phyloP scores from a whole-genome alignment of 1,140 invertebrate genomes.

The Centruroides vittatus region DNA sequence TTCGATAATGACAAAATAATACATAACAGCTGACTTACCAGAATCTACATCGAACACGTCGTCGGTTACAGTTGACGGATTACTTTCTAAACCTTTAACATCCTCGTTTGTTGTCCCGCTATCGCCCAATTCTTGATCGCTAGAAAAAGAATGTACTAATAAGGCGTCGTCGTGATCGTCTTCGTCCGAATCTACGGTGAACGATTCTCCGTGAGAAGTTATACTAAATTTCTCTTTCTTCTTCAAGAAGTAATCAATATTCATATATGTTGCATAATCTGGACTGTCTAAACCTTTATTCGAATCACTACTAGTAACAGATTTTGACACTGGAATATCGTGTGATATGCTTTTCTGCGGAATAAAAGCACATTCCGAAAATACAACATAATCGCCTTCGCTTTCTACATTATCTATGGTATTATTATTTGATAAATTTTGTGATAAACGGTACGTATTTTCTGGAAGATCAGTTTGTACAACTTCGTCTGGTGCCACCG shows the following conservation, averaged over 20 bases:
- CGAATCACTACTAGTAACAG: background rate
- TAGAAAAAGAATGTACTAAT: constrained; percentile 26
- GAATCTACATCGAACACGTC: constrained; percentile 27
- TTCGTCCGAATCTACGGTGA: constrained; percentile 12
- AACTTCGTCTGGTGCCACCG: constrained; percentile 19
- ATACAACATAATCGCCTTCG: constrained; percentile 12
- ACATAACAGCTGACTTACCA: constrained; percentile 15
- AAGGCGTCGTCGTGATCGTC: constrained; percentile 27
- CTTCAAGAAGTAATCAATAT: constrained; percentile 77
- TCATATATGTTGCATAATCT: constrained; percentile 55
- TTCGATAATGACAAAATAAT: too few species aligned
- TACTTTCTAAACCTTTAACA: constrained; percentile 5
- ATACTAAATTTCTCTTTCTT: constrained; percentile 24
- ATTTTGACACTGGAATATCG: too few species aligned
- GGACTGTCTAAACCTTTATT: constrained; percentile 10
- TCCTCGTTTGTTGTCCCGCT: constrained; percentile 14
- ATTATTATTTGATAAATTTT: background rate
- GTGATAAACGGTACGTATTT: background rate
- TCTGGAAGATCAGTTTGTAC: background rate
- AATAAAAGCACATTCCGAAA: constrained; percentile 5
- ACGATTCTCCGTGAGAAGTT: constrained; percentile 1
- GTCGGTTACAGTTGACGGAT: constrained; percentile 18
- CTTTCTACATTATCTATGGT: background rate
- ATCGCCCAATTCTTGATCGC: constrained; percentile 24
- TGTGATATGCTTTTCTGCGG: too few species aligned